These are phyloP conservation scores for Sphenodon punctatus DNA, from an alignment of 2,797 vertebrate species.

Conservation along the genomic window DNA sequence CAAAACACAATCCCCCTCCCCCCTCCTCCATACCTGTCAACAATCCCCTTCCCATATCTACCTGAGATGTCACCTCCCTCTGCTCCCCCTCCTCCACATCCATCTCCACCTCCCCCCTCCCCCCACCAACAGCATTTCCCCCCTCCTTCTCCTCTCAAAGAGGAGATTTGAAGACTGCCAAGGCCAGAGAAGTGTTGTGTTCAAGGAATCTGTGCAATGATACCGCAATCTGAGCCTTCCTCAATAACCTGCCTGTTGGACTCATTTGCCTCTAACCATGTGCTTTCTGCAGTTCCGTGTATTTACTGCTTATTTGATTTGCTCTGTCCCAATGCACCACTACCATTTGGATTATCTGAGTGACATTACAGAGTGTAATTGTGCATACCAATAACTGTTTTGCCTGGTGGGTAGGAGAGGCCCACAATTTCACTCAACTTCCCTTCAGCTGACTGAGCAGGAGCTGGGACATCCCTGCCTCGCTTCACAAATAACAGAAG, in stretches of 20 bases:
- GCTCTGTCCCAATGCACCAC: neutral
- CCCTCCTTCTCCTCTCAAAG: too few species aligned
- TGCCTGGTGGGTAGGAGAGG: slow-evolving; percentile 18
- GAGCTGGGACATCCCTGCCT: slow-evolving; percentile 3
- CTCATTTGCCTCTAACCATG: neutral
- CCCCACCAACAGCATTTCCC: too few species aligned
- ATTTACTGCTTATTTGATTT: slow-evolving; percentile 21
- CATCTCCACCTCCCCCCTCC: too few species aligned
- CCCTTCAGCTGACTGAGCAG: neutral
- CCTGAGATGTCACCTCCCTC: too few species aligned
- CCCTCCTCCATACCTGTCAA: too few species aligned
- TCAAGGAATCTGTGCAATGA: accelerated
- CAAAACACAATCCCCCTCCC: too few species aligned
- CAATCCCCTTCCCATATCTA: too few species aligned
- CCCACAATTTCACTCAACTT: slow-evolving; percentile 3
- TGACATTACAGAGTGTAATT: slow-evolving; percentile 40
- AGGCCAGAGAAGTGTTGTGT: neutral
- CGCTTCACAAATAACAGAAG: slow-evolving; percentile 33
- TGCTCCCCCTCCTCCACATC: too few species aligned
- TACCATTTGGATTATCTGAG: neutral
- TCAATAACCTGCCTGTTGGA: neutral
- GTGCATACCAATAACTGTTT: neutral
- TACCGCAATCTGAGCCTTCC: neutral
- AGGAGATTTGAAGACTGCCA: too few species aligned
- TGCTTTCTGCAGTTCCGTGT: neutral